These are phyloP conservation scores for Erpobdella octoculata DNA, from an alignment of 2,888 invertebrate genomes.

Conservation along the genomic window DNA sequence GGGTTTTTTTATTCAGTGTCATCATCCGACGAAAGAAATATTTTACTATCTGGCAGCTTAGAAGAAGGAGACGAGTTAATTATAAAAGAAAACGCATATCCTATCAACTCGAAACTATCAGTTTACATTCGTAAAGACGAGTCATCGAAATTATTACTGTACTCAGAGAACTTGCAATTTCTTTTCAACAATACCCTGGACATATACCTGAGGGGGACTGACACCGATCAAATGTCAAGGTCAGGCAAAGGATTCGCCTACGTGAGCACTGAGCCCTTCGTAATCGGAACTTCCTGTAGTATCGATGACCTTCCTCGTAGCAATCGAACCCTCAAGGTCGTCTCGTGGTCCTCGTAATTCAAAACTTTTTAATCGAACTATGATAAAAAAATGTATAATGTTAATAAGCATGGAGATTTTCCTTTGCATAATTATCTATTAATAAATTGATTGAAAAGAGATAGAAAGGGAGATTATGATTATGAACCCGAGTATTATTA, in stretches of 20 bases:
- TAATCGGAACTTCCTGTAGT: background rate
- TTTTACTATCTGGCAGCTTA: background rate
- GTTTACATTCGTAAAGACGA: background rate
- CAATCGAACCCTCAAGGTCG: background rate
- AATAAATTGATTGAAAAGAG: too few relatives aligned
- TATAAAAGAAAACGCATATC: background rate
- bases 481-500: too few relatives aligned
- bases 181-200: background rate
- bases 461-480: too few relatives aligned
- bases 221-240: background rate
- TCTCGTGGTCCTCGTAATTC: background rate
- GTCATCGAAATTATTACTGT: background rate
- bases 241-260: conserved; percentile 3
- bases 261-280: background rate
- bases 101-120: background rate
- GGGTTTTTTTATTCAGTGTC: background rate
- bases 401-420: too few relatives aligned
- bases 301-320: background rate
- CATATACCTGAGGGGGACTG: background rate
- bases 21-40: background rate
- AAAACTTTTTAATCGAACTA: too few relatives aligned
- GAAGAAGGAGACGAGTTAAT: background rate
- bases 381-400: too few relatives aligned
- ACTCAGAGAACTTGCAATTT: background rate
- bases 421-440: too few relatives aligned